Percentiles rank a stretch among this genome's conserved stretches.
Conservation (phyloP, 2,113 vertebrate species). For the Odobenus rosmarus region DNA sequence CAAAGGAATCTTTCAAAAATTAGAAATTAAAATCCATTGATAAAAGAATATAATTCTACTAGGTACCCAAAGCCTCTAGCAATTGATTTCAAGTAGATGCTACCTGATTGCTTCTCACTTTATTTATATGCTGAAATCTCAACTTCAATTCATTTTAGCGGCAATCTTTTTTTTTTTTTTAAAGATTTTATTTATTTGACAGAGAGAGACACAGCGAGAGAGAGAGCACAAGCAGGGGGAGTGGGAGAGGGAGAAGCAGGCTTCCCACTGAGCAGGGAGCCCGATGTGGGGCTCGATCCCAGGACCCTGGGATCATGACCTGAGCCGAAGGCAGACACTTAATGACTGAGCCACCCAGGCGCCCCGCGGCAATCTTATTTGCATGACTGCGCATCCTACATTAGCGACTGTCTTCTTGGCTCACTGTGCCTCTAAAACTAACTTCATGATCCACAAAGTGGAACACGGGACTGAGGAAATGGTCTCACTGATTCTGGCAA, state of each 20-base stretch:
- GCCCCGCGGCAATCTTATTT: conserved; percentile 63
- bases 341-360: too few species aligned
- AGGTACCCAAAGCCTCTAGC: conserved; percentile 56
- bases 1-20: neutral
- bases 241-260: too few species aligned
- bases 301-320: too few species aligned
- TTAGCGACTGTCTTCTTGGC: neutral
- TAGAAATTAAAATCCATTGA: conserved; percentile 68
- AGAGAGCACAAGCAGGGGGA: too few species aligned
- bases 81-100: conserved; percentile 80
- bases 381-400: neutral
- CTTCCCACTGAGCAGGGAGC: too few species aligned
- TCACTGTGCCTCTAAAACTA: neutral
- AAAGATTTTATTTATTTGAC: too few species aligned
- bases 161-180: too few species aligned
- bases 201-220: too few species aligned
- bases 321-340: too few species aligned
- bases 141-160: conserved; percentile 47
- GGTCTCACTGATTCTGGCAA: neutral
- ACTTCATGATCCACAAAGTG: neutral
- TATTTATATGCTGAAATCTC: conserved; percentile 75
- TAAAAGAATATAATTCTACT: conserved; percentile 65
- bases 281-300: too few species aligned
- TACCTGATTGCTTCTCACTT: conserved; percentile 75
- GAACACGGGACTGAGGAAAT: neutral